These are phyloP conservation scores for Eristalis intricaria DNA, from an alignment of 2,888 invertebrate genomes.

Conservation along the genomic window DNA sequence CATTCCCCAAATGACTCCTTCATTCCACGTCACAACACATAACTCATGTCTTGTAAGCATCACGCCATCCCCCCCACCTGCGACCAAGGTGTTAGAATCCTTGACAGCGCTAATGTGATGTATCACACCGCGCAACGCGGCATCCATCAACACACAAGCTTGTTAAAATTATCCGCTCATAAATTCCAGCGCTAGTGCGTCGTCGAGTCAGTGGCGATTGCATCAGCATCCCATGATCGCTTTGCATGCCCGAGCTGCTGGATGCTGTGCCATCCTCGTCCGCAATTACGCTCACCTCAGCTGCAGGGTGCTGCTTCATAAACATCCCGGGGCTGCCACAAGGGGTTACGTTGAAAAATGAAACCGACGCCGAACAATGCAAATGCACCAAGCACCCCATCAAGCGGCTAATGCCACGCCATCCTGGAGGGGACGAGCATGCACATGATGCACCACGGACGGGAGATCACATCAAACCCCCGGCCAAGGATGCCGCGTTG, in stretches of 20 bases:
- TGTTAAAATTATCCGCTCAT: constrained; percentile 54
- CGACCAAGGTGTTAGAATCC: constrained; percentile 32
- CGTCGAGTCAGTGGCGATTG: constrained; percentile 64
- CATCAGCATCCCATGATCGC: constrained; percentile 10
- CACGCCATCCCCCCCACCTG: neutral
- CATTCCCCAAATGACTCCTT: too few species aligned
- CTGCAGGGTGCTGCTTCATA: constrained; percentile 63
- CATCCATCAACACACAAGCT: constrained; percentile 64
- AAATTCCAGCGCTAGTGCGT: constrained; percentile 54
- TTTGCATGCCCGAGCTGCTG: constrained; percentile 37
- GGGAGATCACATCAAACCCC: constrained; percentile 54
- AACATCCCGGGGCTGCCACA: constrained; percentile 52
- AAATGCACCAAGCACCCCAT: constrained; percentile 32
- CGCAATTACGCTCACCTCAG: neutral
- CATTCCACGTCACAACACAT: too few species aligned
- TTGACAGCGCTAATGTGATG: constrained; percentile 43
- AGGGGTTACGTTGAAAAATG: constrained; percentile 64
- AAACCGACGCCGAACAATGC: constrained; percentile 55
- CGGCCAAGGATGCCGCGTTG: constrained; percentile 27
- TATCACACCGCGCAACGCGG: constrained; percentile 43
- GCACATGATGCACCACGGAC: constrained; percentile 26
- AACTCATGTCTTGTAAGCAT: neutral
- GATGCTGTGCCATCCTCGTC: constrained; percentile 47
- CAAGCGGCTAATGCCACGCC: constrained; percentile 38
- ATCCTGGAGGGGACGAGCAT: constrained; percentile 32